Evolutionary conservation across 2,797 vertebrate genomes (phyloP), one percentile per base, ranked within the genome.

Genomic region (Corythornis leucogaster): DNA sequence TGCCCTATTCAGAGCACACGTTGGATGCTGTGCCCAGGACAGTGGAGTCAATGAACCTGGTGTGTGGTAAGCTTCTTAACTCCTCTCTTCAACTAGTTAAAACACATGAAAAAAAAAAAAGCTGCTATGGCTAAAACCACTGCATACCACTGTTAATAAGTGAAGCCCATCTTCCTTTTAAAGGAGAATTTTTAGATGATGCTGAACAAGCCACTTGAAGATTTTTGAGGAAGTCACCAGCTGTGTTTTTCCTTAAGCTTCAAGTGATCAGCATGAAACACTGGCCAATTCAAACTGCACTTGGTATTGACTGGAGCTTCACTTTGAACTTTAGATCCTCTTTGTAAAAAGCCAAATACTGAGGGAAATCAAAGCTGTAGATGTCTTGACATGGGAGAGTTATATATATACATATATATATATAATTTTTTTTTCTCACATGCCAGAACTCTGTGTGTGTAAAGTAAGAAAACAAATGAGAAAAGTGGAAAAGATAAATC

Each of bases 151-250:
- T 50, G 30, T 51, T 38, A 67, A 71, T 21, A 84, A 67, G 1
- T 26, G 17, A 26, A 76, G 25, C 20, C 93, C 59, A 55, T 45
- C 26, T 83, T 90, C 55, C 50, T 85, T 89, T 42, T 42, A 48
- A 12, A 38, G 54, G 53, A 80, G 26, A 70, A 67, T 57, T 80
- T 63, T 70, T 91, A 68, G 24, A 59, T 26, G 42, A 82, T 46
- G 31, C 33, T 85, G 57, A 93, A 57, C 45, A 91, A 92, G 57
- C 22, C 53, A 82, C 71, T 85, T 90, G 20, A 88, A 79, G 64
- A 68, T 30, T 82, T 92, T 25, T 79, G 66, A 68, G 18, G 19
- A 30, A 86, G 19, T 69, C 54, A 20, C 30, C 68, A 76, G 30
- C 43, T 76, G 24, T 64, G n/a, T 58, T 91, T 58, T 68, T 79